Conservation (phyloP, 2,797 vertebrate species). For the Gambusia yucatana region DNA sequence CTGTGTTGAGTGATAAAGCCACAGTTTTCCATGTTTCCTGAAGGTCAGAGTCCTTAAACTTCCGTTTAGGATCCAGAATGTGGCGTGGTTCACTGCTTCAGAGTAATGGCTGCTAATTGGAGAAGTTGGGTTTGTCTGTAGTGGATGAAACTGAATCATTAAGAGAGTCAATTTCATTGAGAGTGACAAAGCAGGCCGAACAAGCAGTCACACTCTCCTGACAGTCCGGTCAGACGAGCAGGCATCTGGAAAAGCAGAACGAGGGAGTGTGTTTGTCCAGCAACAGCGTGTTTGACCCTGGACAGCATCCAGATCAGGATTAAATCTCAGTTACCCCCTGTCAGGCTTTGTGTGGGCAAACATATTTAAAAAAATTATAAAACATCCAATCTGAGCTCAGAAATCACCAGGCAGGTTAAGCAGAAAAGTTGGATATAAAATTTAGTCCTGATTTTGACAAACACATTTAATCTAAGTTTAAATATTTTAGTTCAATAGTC, state of each 20-base stretch:
- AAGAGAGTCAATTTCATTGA: neutral
- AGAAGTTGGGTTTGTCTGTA: neutral
- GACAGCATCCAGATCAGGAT: slow-evolving; percentile 74
- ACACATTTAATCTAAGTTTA: slow-evolving; percentile 14
- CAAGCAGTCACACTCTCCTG: neutral
- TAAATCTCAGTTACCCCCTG: slow-evolving; percentile 68
- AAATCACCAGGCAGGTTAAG: slow-evolving; percentile 4
- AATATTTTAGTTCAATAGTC: slow-evolving; percentile 12
- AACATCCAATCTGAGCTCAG: slow-evolving; percentile 9
- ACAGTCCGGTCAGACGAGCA: slow-evolving; percentile 23
- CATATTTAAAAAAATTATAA: slow-evolving; percentile 26
- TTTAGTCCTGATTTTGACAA: slow-evolving; percentile 25
- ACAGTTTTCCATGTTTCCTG: slow-evolving; percentile 30
- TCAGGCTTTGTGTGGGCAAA: slow-evolving; percentile 63
- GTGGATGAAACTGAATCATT: neutral
- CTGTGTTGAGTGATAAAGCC: slow-evolving; percentile 30
- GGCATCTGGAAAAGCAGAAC: slow-evolving; percentile 47
- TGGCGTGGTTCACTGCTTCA: neutral
- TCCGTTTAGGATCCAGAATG: neutral
- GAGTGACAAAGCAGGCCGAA: neutral
- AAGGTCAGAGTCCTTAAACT: neutral
- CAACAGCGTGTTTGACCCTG: slow-evolving; percentile 59
- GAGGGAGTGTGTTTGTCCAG: slow-evolving; percentile 51
- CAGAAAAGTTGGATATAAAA: slow-evolving; percentile 17
- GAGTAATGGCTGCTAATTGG: neutral